Evolutionary conservation across 2,888 invertebrate species (phyloP).

Genomic region (Rotaria magnacalcarata): DNA sequence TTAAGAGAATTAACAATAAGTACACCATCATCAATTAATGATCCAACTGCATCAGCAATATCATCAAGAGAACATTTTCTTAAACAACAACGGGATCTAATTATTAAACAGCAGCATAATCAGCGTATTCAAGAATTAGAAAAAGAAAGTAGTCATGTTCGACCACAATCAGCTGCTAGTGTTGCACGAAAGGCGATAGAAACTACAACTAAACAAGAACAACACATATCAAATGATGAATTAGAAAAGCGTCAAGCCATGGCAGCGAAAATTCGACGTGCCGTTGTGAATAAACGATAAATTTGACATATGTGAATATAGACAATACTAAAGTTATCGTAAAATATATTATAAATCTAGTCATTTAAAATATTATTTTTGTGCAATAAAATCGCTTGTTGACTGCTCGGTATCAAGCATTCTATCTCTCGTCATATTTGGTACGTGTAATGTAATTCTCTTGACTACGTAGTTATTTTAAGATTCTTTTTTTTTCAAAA

Average conservation of each 20-base stretch:
- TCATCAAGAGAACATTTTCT: not conserved
- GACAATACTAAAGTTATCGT: too few species aligned
- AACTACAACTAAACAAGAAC: not conserved
- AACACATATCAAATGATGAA: not conserved
- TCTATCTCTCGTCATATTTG: too few species aligned
- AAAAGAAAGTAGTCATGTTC: not conserved
- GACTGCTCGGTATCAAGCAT: too few species aligned
- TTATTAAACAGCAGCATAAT: not conserved
- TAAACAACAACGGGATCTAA: conserved; percentile 16
- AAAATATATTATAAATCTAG: too few species aligned
- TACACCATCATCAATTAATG: not conserved
- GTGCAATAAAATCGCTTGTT: too few species aligned
- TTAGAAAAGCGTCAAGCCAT: not conserved
- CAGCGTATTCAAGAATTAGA: not conserved
- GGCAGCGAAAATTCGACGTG: conserved; percentile 2
- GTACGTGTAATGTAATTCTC: too few species aligned
- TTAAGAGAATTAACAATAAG: conserved; percentile 18
- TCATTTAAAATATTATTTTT: too few species aligned
- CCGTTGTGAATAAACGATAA: not conserved
- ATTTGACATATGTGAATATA: not conserved
- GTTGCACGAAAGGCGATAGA: not conserved
- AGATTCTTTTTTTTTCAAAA: too few species aligned
- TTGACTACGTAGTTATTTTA: too few species aligned
- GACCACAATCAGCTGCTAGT: not conserved
- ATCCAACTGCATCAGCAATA: not conserved